Evolutionary conservation across 2,888 invertebrate species (phyloP), one percentile per base, ranked within the genome.

Genomic region (Nymphalis c-album): DNA sequence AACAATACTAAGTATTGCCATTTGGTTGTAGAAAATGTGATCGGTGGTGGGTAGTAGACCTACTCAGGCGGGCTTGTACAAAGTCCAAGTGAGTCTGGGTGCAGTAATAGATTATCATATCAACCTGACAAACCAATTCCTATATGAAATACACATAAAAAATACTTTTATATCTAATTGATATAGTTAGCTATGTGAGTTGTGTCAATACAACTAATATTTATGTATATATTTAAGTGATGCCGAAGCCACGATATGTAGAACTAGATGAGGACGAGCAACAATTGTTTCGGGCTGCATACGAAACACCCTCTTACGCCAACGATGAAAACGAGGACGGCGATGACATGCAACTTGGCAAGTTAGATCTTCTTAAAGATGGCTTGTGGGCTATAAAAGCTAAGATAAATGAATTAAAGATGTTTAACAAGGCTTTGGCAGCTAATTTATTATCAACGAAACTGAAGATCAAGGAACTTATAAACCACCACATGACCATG

Each of bases 241-340:
- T 78, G 47, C 76, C 83, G 7, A 83, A 85, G 59, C 87, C 88
- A 0, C 82, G 83, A 7, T 88, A 82, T 71, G 68, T 74, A 3
- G 90, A 90, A 6, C 74, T 91, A 17, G 90, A 91, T 47, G 85
- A 88, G 31, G 89, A 90, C 10, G 91, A 92, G 59, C 83, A 88
- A 55, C 79, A 84, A n/a, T 73, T 91, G n/a, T 85, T 83, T 73
- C 80, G 88, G 47, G 86, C 87, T 0, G 91, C 89, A 2, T 91
- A 88, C 77, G 91, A 90, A 3, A 83, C 88, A 6, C 88, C 86
- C 0, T 72, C 84, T 0, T 88, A 90, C 73, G 81, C 85, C 70
- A 81, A 86, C 53, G 84, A 88, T 7, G 82, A 84, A 47, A 81
- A 85, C 53, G 76, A 84, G 7, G 82, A 86, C 50, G 80, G 84